These are phyloP conservation scores for Macaria notata DNA, from an alignment of 2,888 invertebrate genomes.

Conservation along the genomic window DNA sequence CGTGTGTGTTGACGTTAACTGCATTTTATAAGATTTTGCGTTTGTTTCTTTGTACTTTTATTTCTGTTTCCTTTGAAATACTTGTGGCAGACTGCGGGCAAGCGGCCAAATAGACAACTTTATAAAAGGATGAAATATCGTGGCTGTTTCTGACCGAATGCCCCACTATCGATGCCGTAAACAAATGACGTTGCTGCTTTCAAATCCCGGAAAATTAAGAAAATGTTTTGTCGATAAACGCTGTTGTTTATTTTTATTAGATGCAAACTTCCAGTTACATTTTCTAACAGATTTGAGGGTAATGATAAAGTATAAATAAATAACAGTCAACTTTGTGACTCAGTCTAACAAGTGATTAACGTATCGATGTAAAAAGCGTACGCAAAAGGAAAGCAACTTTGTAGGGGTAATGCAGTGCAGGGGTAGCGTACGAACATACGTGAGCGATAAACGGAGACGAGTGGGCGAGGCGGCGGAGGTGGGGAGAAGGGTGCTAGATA, in stretches of 20 bases:
- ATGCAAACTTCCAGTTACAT: too few species aligned
- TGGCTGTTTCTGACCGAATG: slow-evolving; percentile 56
- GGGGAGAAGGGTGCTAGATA: slow-evolving; percentile 61
- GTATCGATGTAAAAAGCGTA: slow-evolving; percentile 50
- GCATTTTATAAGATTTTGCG: slow-evolving; percentile 72
- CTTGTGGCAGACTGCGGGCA: slow-evolving; percentile 64
- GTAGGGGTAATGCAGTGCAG: slow-evolving; percentile 57
- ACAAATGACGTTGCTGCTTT: slow-evolving; percentile 41
- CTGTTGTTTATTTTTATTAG: slow-evolving; percentile 8
- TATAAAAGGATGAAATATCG: slow-evolving; percentile 64
- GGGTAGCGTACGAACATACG: slow-evolving; percentile 62
- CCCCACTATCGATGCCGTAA: slow-evolving; percentile 48
- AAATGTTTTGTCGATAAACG: slow-evolving; percentile 10
- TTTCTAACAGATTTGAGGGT: too few species aligned
- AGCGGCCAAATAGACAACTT: slow-evolving; percentile 70
- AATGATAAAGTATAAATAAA: too few species aligned
- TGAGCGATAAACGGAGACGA: slow-evolving; percentile 73
- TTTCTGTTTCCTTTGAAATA: slow-evolving; percentile 67
- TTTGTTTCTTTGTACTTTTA: slow-evolving; percentile 65
- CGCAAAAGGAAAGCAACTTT: slow-evolving; percentile 51
- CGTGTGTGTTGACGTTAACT: slow-evolving; percentile 73
- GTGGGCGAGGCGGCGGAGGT: slow-evolving; percentile 45
- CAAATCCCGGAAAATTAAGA: slow-evolving; percentile 20
- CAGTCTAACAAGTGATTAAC: slow-evolving; percentile 34
- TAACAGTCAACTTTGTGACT: too few species aligned